Evolutionary conservation across 2,888 invertebrate genomes (phyloP).

Genomic region (Xestia sexstrigata): DNA sequence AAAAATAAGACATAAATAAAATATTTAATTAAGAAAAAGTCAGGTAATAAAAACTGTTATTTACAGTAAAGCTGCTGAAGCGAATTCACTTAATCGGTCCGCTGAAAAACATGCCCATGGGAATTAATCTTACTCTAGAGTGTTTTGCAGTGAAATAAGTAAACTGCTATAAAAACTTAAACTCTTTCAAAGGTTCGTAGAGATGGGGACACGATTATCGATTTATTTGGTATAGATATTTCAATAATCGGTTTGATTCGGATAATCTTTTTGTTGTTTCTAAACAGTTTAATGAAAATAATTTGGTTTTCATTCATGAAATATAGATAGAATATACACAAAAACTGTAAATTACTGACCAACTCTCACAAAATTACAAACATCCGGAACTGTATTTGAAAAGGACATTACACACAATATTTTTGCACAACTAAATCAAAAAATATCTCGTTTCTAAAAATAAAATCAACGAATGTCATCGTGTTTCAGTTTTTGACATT

Average conservation of each 20-base stretch:
- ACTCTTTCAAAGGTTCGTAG: constrained; percentile 66
- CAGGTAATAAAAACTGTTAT: constrained; percentile 42
- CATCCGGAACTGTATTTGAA: not conserved
- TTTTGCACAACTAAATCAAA: constrained; percentile 12
- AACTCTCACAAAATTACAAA: not conserved
- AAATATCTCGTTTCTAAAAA: constrained; percentile 13
- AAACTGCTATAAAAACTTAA: constrained; percentile 70
- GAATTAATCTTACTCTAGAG: constrained; percentile 63
- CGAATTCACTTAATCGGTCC: constrained; percentile 51
- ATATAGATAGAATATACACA: not conserved
- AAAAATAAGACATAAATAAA: constrained; percentile 34
- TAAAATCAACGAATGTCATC: not conserved
- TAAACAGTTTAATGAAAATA: not conserved
- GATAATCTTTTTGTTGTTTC: not conserved
- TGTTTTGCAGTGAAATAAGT: constrained; percentile 60
- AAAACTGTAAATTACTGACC: not conserved
- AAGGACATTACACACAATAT: not conserved
- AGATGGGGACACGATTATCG: constrained; percentile 46
- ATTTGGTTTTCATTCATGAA: not conserved
- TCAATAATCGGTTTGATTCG: not conserved
- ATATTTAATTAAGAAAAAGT: constrained; percentile 39
- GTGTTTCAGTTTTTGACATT: constrained; percentile 24
- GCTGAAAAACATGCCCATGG: constrained; percentile 55
- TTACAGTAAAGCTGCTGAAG: constrained; percentile 33
- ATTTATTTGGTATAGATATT: not conserved